Base-by-base conservation (phyloP, 2,113 vertebrate species). In the Taurulus bubalis region DNA sequence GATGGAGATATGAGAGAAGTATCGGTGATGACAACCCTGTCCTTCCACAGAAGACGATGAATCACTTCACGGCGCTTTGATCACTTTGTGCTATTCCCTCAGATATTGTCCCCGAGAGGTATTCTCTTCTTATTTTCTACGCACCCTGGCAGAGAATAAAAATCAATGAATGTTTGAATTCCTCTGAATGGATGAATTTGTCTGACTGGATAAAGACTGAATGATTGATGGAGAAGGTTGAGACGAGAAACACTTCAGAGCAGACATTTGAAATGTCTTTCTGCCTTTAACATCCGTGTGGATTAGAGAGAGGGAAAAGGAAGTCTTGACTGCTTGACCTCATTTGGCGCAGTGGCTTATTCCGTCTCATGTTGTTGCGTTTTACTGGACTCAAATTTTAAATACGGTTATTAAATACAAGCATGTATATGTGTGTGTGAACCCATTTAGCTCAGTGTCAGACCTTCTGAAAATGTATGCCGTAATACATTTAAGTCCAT, bases 131-230 rank as follows among this genome's bases (percentile, higher is more conserved):
- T 78, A 70, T 85, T 78, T 63, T 68, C 22, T 34, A 34, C 9
- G 75, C n/a, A 73, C 65, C 32, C 42, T 68, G 51, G 38, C 73
- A 70, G 78, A 69, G 4, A 42, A 42, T 15, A 45, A 64, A 78
- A 87, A 88, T 92, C 85, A 87, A 84, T 92, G 65, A 69, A 72
- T 69, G 82, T 88, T 91, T 91, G 75, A 85, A 85, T 70, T 58
- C 62, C 49, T 80, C 67, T 53, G 69, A 85, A 81, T 84, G 73
- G 77, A 65, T 76, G 79, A 71, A 83, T 87, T 77, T 72, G 8
- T 80, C 42, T 34, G 68, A 87, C 76, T 82, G 73, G 24, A 72
- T 70, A 56, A 86, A 49, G 26, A 79, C 26, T 68, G 77, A 66
- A 75, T 68, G 53, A 73, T 45, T 86, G 68, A 83, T 77, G 40